Conservation (phyloP, 2,797 vertebrate genomes). For the Harpagifer antarcticus region DNA sequence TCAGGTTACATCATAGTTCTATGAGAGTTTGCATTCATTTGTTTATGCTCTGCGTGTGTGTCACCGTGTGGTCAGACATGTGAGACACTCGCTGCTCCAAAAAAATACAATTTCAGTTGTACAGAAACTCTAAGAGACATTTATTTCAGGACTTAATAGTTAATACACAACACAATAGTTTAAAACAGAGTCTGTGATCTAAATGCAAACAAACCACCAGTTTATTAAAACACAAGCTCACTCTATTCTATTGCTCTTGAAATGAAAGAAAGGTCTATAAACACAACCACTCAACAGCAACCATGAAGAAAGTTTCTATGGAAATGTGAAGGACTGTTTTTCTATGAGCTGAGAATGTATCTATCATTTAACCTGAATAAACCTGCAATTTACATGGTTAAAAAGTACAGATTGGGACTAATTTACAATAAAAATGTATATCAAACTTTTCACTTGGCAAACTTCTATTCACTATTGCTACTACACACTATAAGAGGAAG, state of each 20-base stretch:
- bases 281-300: neutral
- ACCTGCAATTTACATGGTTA: neutral
- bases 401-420: neutral
- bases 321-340: neutral
- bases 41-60: constrained; percentile 1
- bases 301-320: neutral
- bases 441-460: constrained; percentile 15
- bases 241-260: neutral
- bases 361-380: neutral
- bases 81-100: neutral
- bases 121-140: neutral
- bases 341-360: constrained; percentile 2
- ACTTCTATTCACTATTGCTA: neutral
- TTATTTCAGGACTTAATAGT: constrained; percentile 36
- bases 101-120: constrained; percentile 8
- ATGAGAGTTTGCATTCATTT: constrained; percentile 34
- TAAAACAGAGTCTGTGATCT: constrained; percentile 15
- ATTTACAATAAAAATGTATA: constrained; percentile 24
- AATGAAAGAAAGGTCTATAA: neutral
- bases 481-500: neutral
- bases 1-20: neutral
- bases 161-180: neutral
- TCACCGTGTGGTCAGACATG: neutral
- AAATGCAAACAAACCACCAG: constrained; percentile 18
- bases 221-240: neutral